Base-by-base conservation (phyloP, 64 coral and sea anemone species). In the Montipora efflorescens region DNA sequence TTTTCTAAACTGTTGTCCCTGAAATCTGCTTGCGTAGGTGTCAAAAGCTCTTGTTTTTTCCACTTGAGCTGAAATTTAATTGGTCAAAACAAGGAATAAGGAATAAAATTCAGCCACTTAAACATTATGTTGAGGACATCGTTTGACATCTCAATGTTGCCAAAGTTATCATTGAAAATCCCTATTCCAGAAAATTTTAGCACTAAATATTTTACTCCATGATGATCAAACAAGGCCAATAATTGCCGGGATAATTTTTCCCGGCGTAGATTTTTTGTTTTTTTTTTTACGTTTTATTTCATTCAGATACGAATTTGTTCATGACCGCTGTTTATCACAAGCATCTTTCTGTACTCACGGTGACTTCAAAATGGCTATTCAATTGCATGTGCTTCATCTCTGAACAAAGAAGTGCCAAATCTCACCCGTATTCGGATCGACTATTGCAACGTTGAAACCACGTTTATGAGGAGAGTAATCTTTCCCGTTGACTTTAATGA, bases 401-500 rank as follows among this genome's bases (percentile, higher is more conserved):
- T 14, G 4, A 7, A 49, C 12, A 47, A 78, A 48, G 20, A 45
- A 78, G 46, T 15, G 8, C 4, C 5, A 21, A 5, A 49, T 48
- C 62, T 86, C 19, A 71, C 82, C 82, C n/a, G 81, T 83, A 11
- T 21, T 86, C 7, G 43, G 43, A 43, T 71, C 71, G 5, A 86
- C 5, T 73, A 72, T 19, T 2, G 71, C 82, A 72, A 71, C 64
- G n/a, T 86, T 22, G 2, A 86, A 48, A 86, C 82, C 82, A 20
- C 82, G 82, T 18, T 59, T 59, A 10, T 19, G 15, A 51, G 1
- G 46, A 22, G 82, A 70, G 19, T 50, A 47, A 20, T 86, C 82
- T 21, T 14, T 71, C 19, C 64, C 45, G 66, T 86, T 86, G 6
- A 86, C 82, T 22, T 86, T 86, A 36, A 86, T 86, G 47, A 68